Percentiles rank a stretch among this genome's conserved stretches.
Conservation (phyloP, 2,888 invertebrate genomes). For the Drosophila nigricruria region DNA sequence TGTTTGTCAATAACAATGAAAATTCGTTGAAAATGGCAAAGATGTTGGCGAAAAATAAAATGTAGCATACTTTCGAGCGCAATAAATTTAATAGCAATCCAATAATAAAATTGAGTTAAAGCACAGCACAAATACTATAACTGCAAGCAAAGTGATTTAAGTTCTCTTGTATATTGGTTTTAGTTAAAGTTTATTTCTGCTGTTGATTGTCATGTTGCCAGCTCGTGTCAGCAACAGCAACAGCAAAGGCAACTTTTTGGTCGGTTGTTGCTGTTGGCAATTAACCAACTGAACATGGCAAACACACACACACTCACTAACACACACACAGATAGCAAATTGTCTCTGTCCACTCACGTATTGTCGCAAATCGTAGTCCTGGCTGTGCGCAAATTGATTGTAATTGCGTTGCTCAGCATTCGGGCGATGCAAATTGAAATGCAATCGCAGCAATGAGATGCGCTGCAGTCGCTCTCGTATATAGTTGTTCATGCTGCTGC, state of each 20-base stretch:
- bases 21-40: slow-evolving; percentile 26
- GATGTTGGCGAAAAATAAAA: slow-evolving; percentile 9
- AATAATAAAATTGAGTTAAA: slow-evolving; percentile 29
- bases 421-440: slow-evolving; percentile 55
- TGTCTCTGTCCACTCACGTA: slow-evolving; percentile 41
- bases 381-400: slow-evolving; percentile 48
- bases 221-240: slow-evolving; percentile 13
- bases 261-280: slow-evolving; percentile 43
- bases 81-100: background rate
- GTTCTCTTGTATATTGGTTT: slow-evolving; percentile 27
- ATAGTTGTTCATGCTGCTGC: slow-evolving; percentile 16
- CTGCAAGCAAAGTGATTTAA: slow-evolving; percentile 37
- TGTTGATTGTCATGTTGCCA: slow-evolving; percentile 1
- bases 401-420: slow-evolving; percentile 42
- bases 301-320: background rate
- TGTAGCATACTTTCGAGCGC: slow-evolving; percentile 28
- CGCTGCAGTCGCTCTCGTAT: slow-evolving; percentile 36
- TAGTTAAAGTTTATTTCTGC: slow-evolving; percentile 9
- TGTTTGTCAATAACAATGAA: slow-evolving; percentile 72
- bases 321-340: background rate
- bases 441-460: slow-evolving; percentile 44
- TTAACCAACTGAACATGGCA: slow-evolving; percentile 44
- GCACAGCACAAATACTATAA: slow-evolving; percentile 8
- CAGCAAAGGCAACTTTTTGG: slow-evolving; percentile 25
- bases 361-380: slow-evolving; percentile 32